These are phyloP conservation scores for Malacoraja senta DNA, from an alignment of 2,797 vertebrate genomes.

Conservation along the genomic window DNA sequence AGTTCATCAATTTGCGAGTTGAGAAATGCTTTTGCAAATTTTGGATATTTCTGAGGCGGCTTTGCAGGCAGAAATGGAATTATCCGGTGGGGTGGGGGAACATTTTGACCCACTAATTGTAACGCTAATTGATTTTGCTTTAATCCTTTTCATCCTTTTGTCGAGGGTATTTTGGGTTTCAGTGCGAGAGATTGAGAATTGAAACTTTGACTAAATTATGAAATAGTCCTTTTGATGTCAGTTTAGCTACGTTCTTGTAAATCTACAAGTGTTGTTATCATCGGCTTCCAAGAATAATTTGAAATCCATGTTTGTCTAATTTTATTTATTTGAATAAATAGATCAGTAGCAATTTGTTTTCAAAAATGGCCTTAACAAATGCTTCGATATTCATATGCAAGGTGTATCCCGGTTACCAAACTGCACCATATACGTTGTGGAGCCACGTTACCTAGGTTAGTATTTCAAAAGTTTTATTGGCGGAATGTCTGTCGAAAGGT, in stretches of 20 bases:
- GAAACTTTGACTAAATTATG: background rate
- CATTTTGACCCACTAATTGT: background rate
- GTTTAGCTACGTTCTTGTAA: background rate
- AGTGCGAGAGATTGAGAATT: background rate
- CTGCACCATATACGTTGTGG: conserved; percentile 83
- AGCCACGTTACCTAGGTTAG: conserved; percentile 85
- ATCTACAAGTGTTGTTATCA: background rate
- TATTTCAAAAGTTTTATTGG: conserved; percentile 40
- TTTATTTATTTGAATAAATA: background rate
- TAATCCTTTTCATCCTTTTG: background rate
- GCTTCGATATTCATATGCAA: conserved; percentile 78
- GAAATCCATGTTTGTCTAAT: background rate
- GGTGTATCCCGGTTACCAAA: conserved; percentile 83
- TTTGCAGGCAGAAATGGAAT: background rate
- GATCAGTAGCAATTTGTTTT: background rate
- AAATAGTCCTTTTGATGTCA: background rate
- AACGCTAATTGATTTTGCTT: background rate
- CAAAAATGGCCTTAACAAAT: conserved; percentile 52
- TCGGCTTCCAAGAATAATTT: background rate
- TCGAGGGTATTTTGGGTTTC: background rate
- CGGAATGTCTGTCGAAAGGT: background rate
- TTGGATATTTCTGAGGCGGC: background rate
- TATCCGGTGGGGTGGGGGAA: too few species aligned
- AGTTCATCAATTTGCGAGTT: too few species aligned
- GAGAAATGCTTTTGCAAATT: too few species aligned